Evolutionary conservation across 2,888 invertebrate species (phyloP).

Genomic region (Synanthedon tipuliformis): DNA sequence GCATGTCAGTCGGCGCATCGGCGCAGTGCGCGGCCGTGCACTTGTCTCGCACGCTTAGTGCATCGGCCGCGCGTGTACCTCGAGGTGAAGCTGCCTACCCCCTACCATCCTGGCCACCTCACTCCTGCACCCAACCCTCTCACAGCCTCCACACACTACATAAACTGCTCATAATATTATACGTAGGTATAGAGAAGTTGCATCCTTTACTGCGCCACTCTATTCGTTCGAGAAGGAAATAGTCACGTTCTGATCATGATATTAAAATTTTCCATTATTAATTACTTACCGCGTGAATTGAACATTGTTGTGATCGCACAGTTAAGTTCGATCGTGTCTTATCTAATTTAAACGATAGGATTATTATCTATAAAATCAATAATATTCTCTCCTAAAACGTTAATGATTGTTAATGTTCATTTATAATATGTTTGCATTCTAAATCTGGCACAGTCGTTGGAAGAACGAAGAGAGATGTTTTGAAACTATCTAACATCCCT

Average conservation of each 20-base stretch:
- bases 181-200: not conserved
- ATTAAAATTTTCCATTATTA: no score
- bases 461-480: no score
- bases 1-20: constrained; percentile 49
- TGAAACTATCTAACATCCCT: no score
- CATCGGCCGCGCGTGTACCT: constrained; percentile 41
- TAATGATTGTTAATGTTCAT: no score
- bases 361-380: no score
- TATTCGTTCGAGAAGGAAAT: not conserved
- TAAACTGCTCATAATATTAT: not conserved
- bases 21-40: constrained; percentile 57
- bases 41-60: constrained; percentile 50
- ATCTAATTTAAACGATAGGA: no score
- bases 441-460: no score
- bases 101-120: constrained; percentile 15
- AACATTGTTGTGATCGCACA: no score
- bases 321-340: no score
- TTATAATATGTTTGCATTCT: no score
- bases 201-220: not conserved
- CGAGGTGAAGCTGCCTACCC: constrained; percentile 32
- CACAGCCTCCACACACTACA: constrained; percentile 9
- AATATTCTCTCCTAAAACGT: no score
- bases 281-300: no score
- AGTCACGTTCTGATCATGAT: not conserved
- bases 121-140: constrained; percentile 9